phyloP scores from a whole-genome alignment of 2,113 vertebrate species.

The Lota lota region DNA sequence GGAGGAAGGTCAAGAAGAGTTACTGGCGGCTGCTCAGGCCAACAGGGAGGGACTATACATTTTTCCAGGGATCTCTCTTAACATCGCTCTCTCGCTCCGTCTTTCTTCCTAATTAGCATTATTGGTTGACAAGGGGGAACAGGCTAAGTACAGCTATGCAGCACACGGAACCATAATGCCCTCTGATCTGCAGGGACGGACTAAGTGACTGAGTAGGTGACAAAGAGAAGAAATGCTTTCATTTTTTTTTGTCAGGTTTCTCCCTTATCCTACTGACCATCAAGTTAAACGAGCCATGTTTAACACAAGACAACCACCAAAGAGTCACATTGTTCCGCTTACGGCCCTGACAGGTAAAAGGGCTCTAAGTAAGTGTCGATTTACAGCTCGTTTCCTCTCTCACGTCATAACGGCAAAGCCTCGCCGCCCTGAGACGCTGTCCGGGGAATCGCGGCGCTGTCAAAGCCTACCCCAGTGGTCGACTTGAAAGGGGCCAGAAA shows the following conservation, averaged over 20 bases:
- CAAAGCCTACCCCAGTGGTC: no score
- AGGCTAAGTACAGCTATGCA: conserved; percentile 3
- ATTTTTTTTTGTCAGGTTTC: conserved; percentile 10
- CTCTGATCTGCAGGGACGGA: not conserved
- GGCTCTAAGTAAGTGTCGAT: conserved; percentile 29
- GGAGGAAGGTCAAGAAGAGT: conserved; percentile 47
- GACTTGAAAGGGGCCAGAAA: not conserved
- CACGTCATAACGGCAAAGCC: not conserved
- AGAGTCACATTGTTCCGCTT: conserved; percentile 3
- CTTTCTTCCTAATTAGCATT: conserved; percentile 41
- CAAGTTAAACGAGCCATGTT: conserved; percentile 33
- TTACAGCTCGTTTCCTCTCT: conserved; percentile 20
- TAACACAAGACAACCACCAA: conserved; percentile 26
- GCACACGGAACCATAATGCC: conserved; percentile 5
- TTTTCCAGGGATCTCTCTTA: conserved; percentile 22
- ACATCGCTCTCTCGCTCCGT: conserved; percentile 22
- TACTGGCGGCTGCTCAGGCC: conserved; percentile 27
- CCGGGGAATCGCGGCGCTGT: not conserved
- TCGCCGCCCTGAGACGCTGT: not conserved
- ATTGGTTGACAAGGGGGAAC: conserved; percentile 17
- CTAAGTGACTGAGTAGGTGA: conserved; percentile 3
- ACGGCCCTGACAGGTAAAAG: conserved; percentile 6
- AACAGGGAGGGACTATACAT: not conserved
- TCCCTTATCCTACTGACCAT: conserved; percentile 22
- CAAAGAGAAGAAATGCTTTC: not conserved